phyloP scores from a whole-genome alignment of 1,140 invertebrate genomes.

The Centruroides vittatus region DNA sequence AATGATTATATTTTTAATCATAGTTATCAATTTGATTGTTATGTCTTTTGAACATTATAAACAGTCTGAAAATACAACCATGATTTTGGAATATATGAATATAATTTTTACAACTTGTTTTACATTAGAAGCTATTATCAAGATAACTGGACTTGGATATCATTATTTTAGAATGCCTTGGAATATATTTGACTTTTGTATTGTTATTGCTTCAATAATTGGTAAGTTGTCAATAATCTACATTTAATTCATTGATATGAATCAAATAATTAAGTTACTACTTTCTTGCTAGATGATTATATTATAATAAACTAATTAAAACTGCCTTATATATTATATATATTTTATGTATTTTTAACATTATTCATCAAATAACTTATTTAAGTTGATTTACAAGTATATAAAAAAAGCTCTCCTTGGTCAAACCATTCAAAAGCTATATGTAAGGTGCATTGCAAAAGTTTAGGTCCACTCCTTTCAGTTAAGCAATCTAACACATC shows the following conservation, averaged over 20 bases:
- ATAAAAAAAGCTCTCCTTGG: no score
- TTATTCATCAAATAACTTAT: no score
- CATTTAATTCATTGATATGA: background rate
- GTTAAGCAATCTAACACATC: no score
- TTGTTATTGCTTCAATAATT: constrained; percentile 94
- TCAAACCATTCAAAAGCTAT: no score
- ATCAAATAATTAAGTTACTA: no score
- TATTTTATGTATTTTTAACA: no score
- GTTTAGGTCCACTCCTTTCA: no score
- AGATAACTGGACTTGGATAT: constrained; percentile 88
- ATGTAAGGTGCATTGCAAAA: no score
- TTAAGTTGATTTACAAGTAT: no score
- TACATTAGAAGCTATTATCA: constrained; percentile 89
- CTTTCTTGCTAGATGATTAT: no score
- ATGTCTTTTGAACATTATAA: constrained; percentile 96
- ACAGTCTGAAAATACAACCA: constrained; percentile 63
- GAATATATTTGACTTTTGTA: constrained; percentile 98
- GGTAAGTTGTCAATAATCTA: constrained; percentile 34
- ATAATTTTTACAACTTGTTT: constrained; percentile 97
- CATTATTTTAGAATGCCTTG: constrained; percentile 98
- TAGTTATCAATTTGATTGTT: constrained; percentile 93
- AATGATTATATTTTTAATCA: constrained; percentile 98
- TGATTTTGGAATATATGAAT: constrained; percentile 77
- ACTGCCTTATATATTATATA: no score
- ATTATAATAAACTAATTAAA: no score